These are phyloP conservation scores for Chelidonichthys spinosus DNA, from an alignment of 2,797 vertebrate genomes.

Conservation along the genomic window DNA sequence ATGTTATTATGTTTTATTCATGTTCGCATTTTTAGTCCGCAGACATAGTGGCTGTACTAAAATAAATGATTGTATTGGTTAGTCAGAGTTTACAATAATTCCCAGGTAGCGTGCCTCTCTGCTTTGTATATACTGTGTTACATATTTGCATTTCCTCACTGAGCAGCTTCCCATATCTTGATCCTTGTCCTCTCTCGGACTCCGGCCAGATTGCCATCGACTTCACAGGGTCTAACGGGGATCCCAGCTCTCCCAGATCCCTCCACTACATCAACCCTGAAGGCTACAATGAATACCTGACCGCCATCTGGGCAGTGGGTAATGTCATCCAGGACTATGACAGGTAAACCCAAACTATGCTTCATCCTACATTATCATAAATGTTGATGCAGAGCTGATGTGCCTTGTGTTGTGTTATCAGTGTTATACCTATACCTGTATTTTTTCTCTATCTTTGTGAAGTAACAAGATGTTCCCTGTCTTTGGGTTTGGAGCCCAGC, in stretches of 20 bases:
- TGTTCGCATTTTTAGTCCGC: neutral
- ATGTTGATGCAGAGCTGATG: neutral
- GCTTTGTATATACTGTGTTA: neutral
- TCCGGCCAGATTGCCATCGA: slow-evolving; percentile 90
- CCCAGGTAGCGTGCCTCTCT: neutral
- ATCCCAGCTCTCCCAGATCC: slow-evolving; percentile 88
- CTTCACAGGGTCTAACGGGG: slow-evolving; percentile 94
- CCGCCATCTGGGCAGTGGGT: slow-evolving; percentile 94
- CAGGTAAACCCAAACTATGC: slow-evolving; percentile 72
- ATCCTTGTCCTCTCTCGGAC: neutral
- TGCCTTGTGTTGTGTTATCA: neutral
- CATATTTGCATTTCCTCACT: neutral
- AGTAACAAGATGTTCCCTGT: slow-evolving; percentile 98
- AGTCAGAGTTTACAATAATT: neutral
- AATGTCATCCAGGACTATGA: slow-evolving; percentile 93
- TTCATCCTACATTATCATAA: neutral
- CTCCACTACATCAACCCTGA: slow-evolving; percentile 92
- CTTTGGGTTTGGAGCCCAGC: slow-evolving; percentile 96
- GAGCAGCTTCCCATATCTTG: neutral
- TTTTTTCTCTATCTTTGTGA: slow-evolving; percentile 40
- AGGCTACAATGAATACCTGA: slow-evolving; percentile 92
- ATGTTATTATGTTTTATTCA: neutral
- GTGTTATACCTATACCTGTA: neutral
- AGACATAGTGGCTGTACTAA: neutral
- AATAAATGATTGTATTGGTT: neutral